Conservation (phyloP, 2,113 vertebrate genomes). For the Nothobranchius kuhntae region DNA sequence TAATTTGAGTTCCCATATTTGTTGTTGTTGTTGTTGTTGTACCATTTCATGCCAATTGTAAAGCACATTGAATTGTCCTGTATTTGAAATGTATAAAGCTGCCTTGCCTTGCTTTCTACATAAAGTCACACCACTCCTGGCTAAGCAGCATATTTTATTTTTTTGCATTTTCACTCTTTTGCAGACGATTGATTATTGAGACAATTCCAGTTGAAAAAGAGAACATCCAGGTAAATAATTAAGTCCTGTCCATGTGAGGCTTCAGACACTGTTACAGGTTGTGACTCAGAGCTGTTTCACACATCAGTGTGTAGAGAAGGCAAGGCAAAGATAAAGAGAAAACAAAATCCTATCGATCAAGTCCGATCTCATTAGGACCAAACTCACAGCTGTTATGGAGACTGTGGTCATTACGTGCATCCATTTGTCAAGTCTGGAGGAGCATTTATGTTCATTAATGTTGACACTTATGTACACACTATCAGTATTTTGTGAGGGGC, state of each 20-base stretch:
- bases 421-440: slow-evolving; percentile 14
- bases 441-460: slow-evolving; percentile 5
- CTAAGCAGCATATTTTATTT: too few relatives aligned
- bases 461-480: background rate
- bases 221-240: background rate
- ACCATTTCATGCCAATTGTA: too few relatives aligned
- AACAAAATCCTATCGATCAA: background rate
- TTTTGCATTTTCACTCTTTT: too few relatives aligned
- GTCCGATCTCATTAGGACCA: slow-evolving; percentile 1
- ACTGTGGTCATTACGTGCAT: slow-evolving; percentile 7
- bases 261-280: slow-evolving; percentile 19
- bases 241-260: slow-evolving; percentile 26
- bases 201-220: too few relatives aligned
- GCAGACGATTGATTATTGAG: too few relatives aligned
- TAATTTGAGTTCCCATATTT: too few relatives aligned
- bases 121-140: too few relatives aligned
- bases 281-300: slow-evolving; percentile 23
- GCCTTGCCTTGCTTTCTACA: too few relatives aligned
- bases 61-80: too few relatives aligned
- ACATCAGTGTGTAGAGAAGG: slow-evolving; percentile 8
- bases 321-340: too few relatives aligned
- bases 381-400: background rate
- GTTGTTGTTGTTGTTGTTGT: too few relatives aligned
- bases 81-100: too few relatives aligned
- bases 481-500: background rate